Base-by-base conservation (phyloP, 2,888 invertebrate genomes). In the Chymomyza amoena region DNA sequence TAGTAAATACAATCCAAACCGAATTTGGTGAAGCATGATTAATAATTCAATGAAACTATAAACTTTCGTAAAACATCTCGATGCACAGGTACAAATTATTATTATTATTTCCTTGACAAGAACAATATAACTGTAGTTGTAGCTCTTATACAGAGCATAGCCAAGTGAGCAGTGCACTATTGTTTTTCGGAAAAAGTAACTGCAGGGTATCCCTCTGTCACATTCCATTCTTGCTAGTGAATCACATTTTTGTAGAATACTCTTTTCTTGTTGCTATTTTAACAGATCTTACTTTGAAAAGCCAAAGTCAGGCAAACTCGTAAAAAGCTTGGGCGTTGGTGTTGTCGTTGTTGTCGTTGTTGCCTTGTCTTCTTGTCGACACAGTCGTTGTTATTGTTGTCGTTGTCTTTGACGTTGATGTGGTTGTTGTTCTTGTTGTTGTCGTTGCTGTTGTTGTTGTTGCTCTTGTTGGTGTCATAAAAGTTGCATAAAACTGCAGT, bases 401-500 rank as follows among this genome's bases (percentile, higher is more conserved):
- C 51, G 68, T 62, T 62, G 32, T 65, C 39, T 45, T 45, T 10
- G 39, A 4, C 39, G 39, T 13, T 45, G 39, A 45, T 45, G 13
- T 45, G 13, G 39, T 45, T 13, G 39, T 45, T 45, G 39, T 45
- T 45, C 13, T 45, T 45, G 63, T 68, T 66, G 20, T 20, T 20
- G n/a, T n/a, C n/a, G n/a, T n/a, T n/a, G 64, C 66, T 39, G 62
- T 68, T 65, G 70, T 66, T 61, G 61, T 54, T 65, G 54, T 45
- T 66, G 52, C 63, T 32, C 20, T 50, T 45, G 64, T 36, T 64
- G 68, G 66, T 76, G 78, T 70, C 87, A 83, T 85, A 85, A 85
- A 83, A 83, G 81, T 87, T 83, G 87, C 81, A 87, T 85, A 75
- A 82, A 80, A 80, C 66, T 85, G 77, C 77, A 70, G 52, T 75